Base-by-base conservation (phyloP, 2,797 vertebrate species). In the Balearica regulorum region DNA sequence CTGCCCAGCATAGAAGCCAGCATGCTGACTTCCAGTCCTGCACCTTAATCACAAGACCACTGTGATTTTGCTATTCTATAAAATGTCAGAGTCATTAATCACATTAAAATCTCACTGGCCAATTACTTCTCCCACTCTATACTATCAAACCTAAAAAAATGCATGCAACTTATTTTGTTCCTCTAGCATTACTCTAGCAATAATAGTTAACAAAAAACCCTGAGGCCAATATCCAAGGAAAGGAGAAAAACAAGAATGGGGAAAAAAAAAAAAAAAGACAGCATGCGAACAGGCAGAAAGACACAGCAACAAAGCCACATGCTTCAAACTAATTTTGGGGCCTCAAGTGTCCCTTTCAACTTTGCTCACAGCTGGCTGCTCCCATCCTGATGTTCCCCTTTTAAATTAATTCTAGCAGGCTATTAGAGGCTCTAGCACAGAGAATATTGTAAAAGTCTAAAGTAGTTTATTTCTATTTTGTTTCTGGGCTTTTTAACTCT, bases 391-490 rank as follows among this genome's bases (percentile, higher is more conserved):
- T 76, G 26, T 39, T 91, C 72, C 21, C 19, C 28, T 81, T 92
- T 87, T 61, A 95, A 94, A 96, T 93, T 89, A 91, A 93, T 81
- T 70, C 89, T 94, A 96, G 92, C 93, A 94, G 90, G 76, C 90
- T 89, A 91, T 94, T 91, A 95, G 64, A 87, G 46, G 39, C 71
- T 92, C 82, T 90, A 76, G 87, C 72, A 85, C 85, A 96, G 69
- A 82, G 46, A 91, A 83, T 88, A 76, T 58, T 14, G 35, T 90
- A 83, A 24, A 96, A 91, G 79, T 90, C 84, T 91, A 5, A 85
- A 88, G 51, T 44, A 69, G 69, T 91, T 96, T 88, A 62, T 85
- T 90, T 93, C 76, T 78, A 2, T 31, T 93, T 92, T 87, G 35
- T 71, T 90, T 83, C 6, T 31, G 16, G 5, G 1, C 2, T 54